Evolutionary conservation across 1,140 invertebrate genomes (phyloP), one percentile per base, ranked within the genome.

Genomic region (Idris sp.): DNA sequence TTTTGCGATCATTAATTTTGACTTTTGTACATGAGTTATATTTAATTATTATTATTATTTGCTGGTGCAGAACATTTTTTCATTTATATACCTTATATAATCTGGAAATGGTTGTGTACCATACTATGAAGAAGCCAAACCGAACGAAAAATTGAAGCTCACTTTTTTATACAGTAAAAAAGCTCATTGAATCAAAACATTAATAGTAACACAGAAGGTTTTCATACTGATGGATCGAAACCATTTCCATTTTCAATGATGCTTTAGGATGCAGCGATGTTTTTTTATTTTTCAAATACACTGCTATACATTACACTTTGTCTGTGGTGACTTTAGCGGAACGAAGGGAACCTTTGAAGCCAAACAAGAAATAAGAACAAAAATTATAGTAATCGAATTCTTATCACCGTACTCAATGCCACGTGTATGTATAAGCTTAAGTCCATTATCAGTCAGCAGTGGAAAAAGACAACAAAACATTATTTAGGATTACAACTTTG

Each of bases 241-340:
- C 43, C 36, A 44, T 64, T 64, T 73, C 38, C 51, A 65, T 40
- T 33, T 49, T 25, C 38, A 58, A 41, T n/a, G 19, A 6, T 40
- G 28, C 5, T n/a, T 40, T 40, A 36, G 33, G 11, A 51, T 10
- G 16, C 30, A 11, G 16, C 35, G 33, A 51, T 9, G n/a, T 14
- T 6, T 16, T 30, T 28, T 1, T 7, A 13, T 38, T 38, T 26
- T 28, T 14, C 13, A 19, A 6, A 30, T 15, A 28, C 25, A 51
- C 51, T 41, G 35, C 15, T 59, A 53, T 13, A 7, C 53, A 69
- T 76, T 79, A 79, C 74, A 79, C 74, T 84, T 62, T 82, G 81
- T 74, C 71, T 73, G 80, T 84, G 72, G 81, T 85, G 82, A 79
- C 80, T 81, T 83, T 84, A 85, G 76, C 65, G 56, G 84, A 76